Base-by-base conservation (phyloP, 2,888 invertebrate species). In the Marronus borbonicus region DNA sequence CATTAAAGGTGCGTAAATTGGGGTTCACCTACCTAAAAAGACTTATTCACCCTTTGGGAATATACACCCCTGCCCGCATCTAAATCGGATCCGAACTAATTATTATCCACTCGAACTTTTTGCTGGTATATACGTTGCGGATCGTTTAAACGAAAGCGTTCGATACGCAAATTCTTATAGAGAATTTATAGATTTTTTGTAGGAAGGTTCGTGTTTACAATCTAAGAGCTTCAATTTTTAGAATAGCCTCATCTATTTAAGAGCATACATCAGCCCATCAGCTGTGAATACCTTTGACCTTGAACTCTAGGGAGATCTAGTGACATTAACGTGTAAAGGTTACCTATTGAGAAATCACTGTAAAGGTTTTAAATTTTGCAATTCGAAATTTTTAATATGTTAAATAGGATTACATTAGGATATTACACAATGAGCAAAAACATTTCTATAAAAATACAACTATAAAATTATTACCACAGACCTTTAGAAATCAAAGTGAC, bases 1-100 rank as follows among this genome's bases (percentile, higher is more conserved):
- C 44, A 12, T 44, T 44, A 44, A 44, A 44, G 12, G 44, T 44
- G 44, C 44, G 44, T 44, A 44, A 44, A 44, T 44, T 44, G 12
- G 44, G 20, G 55, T 58, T 17, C n/a, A 58, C 55, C 55, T 77
- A 77, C 77, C 77, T 77, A 77, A 62, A 28, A 62, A 58, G 36
- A 77, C 60, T 69, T 77, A 70, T 77, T 77, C 60, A 77, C 77
- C 77, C 77, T 77, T 58, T 60, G 64, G 77, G 70, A 77, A 62
- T 70, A 77, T 70, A 64, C 76, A 77, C 70, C 77, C 77, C 70
- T 70, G 49, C 70, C 77, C 44, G 69, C 70, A 77, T 77, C 44
- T 31, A 62, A 20, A 31, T 62, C 62, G 28, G 62, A 31, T 28
- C 24, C 55, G 70, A 64, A 62, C 64, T 44, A 60, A 72, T 60